Evolutionary conservation across 2,888 invertebrate genomes (phyloP).

Genomic region (Hedya salicella): DNA sequence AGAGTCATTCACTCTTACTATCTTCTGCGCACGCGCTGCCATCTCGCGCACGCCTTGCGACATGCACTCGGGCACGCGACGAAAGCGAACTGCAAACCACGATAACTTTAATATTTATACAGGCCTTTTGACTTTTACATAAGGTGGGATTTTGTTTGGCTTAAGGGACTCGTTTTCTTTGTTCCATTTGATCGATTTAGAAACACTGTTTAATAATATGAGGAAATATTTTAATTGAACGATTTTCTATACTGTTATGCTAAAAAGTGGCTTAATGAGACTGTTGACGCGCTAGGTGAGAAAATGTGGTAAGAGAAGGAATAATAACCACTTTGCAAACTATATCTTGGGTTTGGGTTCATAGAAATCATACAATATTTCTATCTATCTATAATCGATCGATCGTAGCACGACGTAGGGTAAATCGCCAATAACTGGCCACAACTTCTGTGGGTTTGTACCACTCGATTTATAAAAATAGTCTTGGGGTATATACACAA

Average conservation of each 20-base stretch:
- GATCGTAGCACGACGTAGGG: too few species aligned
- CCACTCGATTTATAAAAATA: too few species aligned
- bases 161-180: background rate
- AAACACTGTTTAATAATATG: constrained; percentile 3
- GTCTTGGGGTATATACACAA: too few species aligned
- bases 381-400: too few species aligned
- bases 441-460: too few species aligned
- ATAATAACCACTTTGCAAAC: background rate
- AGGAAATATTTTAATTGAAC: constrained; percentile 5
- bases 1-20: background rate
- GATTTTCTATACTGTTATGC: background rate
- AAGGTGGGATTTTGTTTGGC: background rate
- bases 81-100: constrained; percentile 1
- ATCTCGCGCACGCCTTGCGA: constrained; percentile 25
- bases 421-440: too few species aligned
- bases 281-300: background rate
- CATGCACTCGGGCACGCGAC: constrained; percentile 28
- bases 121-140: background rate
- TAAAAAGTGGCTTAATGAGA: background rate
- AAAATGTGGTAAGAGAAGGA: background rate
- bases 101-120: background rate
- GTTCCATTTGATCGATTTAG: constrained; percentile 2
- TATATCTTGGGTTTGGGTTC: too few species aligned
- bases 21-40: background rate
- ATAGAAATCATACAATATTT: too few species aligned